A percentile compares a stretch with the other conserved stretches of the same genome.
Conservation (phyloP, 2,113 vertebrate species). For the Epinephelus fuscoguttatus region DNA sequence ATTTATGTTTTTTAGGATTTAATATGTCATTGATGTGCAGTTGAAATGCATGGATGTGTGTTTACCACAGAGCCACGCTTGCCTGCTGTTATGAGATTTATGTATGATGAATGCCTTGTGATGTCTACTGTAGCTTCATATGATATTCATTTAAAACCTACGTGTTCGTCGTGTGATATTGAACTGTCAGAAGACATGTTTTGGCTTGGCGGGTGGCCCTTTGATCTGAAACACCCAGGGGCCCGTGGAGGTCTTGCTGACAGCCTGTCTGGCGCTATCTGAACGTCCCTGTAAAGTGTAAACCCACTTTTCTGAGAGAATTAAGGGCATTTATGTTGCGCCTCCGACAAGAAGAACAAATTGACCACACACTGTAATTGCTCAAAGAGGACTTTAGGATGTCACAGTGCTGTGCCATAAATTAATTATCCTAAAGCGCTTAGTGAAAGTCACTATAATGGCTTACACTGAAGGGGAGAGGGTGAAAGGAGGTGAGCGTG, state of each 20-base stretch:
- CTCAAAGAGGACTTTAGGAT: constrained; percentile 68
- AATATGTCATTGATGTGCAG: background rate
- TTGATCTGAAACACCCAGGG: constrained; percentile 34
- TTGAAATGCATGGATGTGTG: background rate
- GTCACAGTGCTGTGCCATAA: constrained; percentile 69
- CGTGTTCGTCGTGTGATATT: background rate
- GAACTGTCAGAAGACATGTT: constrained; percentile 8
- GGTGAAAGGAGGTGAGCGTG: constrained; percentile 53
- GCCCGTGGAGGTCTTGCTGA: constrained; percentile 22
- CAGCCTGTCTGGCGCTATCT: constrained; percentile 29
- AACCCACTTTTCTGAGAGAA: constrained; percentile 55
- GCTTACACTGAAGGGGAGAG: constrained; percentile 51
- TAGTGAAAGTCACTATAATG: constrained; percentile 68
- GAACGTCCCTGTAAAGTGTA: constrained; percentile 36
- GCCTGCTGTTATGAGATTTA: background rate
- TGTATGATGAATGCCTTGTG: background rate
- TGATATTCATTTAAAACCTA: background rate
- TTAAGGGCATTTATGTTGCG: constrained; percentile 53
- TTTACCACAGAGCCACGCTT: background rate
- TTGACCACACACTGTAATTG: constrained; percentile 64
- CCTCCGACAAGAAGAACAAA: constrained; percentile 45
- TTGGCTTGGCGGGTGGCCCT: background rate
- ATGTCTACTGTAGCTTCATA: background rate
- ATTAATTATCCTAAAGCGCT: constrained; percentile 77
- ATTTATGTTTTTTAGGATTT: background rate